phyloP scores from a whole-genome alignment of 1,140 invertebrate genomes.

The Solenopsis invicta region DNA sequence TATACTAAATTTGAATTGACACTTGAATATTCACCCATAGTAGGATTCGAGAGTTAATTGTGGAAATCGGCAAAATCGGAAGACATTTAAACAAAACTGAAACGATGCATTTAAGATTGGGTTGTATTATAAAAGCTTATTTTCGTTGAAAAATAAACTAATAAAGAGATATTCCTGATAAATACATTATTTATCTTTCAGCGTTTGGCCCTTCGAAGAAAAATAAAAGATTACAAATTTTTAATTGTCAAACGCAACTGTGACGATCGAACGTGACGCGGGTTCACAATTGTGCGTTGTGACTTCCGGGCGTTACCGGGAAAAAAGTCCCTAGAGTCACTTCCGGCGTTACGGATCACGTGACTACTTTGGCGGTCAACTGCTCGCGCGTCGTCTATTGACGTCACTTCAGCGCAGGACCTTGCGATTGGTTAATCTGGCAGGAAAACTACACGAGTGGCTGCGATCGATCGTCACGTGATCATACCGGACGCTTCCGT shows the following conservation, averaged over 20 bases:
- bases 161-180: conserved; percentile 26
- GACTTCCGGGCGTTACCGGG: no score
- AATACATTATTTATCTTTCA: not conserved
- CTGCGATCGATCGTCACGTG: not conserved
- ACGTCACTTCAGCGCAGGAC: not conserved
- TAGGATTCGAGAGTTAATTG: not conserved
- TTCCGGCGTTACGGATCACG: not conserved
- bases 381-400: not conserved
- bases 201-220: not conserved
- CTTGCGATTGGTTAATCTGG: not conserved
- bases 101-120: conserved; percentile 22
- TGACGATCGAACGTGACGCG: not conserved
- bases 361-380: no score
- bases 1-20: no score
- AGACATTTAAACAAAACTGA: not conserved
- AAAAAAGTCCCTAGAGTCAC: not conserved
- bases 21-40: no score
- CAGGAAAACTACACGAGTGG: not conserved
- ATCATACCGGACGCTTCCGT: not conserved
- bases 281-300: not conserved
- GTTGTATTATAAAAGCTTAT: conserved; percentile 25
- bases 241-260: not conserved
- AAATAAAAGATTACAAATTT: not conserved
- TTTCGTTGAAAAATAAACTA: conserved; percentile 35
- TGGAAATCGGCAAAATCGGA: not conserved